Percentiles rank a stretch among this genome's conserved stretches.
Evolutionary conservation across 2,888 invertebrate species (phyloP).

Genomic region (Disparrhopalites patrizii): DNA sequence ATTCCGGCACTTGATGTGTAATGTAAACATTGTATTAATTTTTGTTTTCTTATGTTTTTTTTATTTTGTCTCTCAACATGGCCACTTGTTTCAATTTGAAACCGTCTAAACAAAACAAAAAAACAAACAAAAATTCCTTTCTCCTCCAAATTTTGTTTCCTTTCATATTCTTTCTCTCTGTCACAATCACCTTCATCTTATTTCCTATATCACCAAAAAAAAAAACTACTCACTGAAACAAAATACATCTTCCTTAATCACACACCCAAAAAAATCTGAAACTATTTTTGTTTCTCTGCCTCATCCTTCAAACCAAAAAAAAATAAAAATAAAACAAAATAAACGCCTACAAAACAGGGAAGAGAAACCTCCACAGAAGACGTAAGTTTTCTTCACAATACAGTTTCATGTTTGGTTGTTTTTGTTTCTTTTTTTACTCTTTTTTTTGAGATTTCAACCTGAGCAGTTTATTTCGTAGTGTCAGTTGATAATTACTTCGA

Average conservation of each 20-base stretch:
- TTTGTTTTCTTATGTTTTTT: conserved; percentile 10
- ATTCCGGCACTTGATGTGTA: too few relatives aligned
- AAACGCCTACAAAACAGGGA: conserved; percentile 35
- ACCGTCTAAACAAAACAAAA: conserved; percentile 14
- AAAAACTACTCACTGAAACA: not conserved
- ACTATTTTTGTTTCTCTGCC: too few relatives aligned
- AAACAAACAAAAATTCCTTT: conserved; percentile 5
- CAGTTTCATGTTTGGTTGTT: conserved; percentile 26
- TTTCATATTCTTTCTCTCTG: conserved; percentile 3
- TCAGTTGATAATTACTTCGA: not conserved
- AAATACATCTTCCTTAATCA: conserved; percentile 9
- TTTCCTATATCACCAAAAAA: not conserved
- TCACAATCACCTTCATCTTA: not conserved
- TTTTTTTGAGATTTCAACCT: conserved; percentile 18
- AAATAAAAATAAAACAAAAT: conserved; percentile 14
- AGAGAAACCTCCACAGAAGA: conserved; percentile 46
- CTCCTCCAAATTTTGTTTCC: not conserved
- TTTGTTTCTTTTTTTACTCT: too few relatives aligned
- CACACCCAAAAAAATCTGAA: not conserved
- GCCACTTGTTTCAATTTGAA: conserved; percentile 1
- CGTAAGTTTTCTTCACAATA: conserved; percentile 43
- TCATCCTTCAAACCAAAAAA: not conserved
- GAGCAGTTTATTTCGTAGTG: not conserved
- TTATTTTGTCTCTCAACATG: conserved; percentile 1
- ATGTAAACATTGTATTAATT: conserved; percentile 18